phyloP scores from a whole-genome alignment of 2,113 vertebrate species.

The Tyto alba region DNA sequence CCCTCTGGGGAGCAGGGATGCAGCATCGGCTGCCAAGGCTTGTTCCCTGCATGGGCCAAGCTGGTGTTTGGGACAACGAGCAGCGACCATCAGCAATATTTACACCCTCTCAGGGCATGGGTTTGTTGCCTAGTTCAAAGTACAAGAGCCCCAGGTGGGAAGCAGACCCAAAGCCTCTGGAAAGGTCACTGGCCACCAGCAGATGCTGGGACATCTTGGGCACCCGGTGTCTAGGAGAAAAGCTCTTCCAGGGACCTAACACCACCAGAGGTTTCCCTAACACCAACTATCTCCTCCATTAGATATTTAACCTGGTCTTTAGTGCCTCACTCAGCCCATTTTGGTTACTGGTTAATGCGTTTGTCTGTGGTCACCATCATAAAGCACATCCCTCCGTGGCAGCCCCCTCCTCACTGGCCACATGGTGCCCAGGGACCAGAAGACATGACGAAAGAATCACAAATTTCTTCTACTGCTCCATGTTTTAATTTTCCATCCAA shows the following conservation, averaged over 20 bases:
- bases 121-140: neutral
- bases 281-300: neutral
- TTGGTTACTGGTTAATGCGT: neutral
- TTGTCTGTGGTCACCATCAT: neutral
- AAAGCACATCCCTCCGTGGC: neutral
- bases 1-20: neutral
- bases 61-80: accelerated
- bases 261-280: neutral
- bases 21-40: neutral
- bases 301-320: neutral
- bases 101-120: neutral
- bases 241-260: neutral
- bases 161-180: neutral
- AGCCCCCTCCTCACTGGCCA: neutral
- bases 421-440: neutral
- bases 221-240: neutral
- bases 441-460: neutral
- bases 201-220: neutral
- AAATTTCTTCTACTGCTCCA: neutral
- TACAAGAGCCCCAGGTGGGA: neutral
- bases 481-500: neutral
- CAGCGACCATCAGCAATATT: neutral
- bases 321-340: neutral
- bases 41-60: accelerated
- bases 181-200: neutral